Evolutionary conservation across 2,797 vertebrate species (phyloP).

Genomic region (Phrynocephalus guinanensis): DNA sequence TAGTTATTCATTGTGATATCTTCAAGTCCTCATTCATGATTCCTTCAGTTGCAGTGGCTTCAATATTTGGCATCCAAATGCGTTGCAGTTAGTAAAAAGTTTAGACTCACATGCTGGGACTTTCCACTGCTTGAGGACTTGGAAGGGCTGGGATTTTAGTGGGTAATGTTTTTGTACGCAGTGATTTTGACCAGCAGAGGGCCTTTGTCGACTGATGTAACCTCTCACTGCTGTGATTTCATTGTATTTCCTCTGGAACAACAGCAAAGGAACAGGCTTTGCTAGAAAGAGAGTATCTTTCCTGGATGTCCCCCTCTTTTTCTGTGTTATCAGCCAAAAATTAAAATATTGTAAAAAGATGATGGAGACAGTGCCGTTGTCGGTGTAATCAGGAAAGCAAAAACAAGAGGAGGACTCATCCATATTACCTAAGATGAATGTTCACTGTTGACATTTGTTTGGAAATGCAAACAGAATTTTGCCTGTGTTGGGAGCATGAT

Average conservation of each 20-base stretch:
- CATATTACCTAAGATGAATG: background rate
- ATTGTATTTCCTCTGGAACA: background rate
- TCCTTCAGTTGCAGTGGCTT: background rate
- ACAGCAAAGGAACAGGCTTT: background rate
- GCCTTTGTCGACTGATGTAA: background rate
- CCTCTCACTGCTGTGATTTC: background rate
- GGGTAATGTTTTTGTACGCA: background rate
- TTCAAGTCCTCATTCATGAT: background rate
- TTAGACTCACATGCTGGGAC: background rate
- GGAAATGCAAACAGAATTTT: background rate
- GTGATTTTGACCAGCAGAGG: conserved; percentile 25
- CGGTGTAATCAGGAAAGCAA: background rate
- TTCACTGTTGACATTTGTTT: background rate
- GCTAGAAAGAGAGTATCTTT: background rate
- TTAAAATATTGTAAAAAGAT: background rate
- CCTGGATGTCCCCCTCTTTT: background rate
- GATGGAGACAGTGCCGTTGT: background rate
- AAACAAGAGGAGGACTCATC: background rate
- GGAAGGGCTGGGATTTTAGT: background rate
- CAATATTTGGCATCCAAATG: background rate
- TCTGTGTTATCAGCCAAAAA: no score
- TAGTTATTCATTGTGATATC: background rate
- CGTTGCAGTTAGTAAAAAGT: background rate
- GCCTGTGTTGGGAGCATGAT: background rate
- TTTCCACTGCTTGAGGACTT: background rate